Percentiles rank a stretch among this genome's conserved stretches.
phyloP scores from a whole-genome alignment of 2,888 invertebrate genomes.

The Volucella inflata region DNA sequence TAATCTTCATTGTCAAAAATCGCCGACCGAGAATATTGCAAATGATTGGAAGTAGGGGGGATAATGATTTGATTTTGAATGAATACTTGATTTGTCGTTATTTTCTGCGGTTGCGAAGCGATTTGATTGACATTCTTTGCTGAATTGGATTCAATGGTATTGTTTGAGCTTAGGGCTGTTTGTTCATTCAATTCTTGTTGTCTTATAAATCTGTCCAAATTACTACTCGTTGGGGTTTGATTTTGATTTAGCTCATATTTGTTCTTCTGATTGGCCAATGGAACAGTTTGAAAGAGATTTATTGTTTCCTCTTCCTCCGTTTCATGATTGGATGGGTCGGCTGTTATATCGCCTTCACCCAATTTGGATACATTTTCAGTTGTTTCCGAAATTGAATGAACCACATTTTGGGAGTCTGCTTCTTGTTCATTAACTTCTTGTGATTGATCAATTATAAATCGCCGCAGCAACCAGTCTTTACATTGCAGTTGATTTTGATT shows the following conservation, averaged over 20 bases:
- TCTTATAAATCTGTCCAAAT: neutral
- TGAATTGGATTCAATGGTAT: neutral
- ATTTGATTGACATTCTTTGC: neutral
- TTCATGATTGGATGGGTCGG: too few relatives aligned
- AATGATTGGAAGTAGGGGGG: neutral
- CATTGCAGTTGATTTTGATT: too few relatives aligned
- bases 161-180: neutral
- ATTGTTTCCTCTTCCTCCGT: too few relatives aligned
- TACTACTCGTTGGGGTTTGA: neutral
- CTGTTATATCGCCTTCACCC: too few relatives aligned
- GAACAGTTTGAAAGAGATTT: too few relatives aligned
- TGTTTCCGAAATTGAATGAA: too few relatives aligned
- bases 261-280: too few relatives aligned
- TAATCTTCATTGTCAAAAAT: neutral
- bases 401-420: too few relatives aligned
- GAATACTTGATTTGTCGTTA: constrained; percentile 37
- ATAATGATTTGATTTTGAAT: constrained; percentile 44
- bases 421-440: too few relatives aligned
- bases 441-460: too few relatives aligned
- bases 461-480: too few relatives aligned
- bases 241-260: neutral
- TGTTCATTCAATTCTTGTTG: constrained; percentile 13
- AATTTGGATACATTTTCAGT: too few relatives aligned
- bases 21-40: constrained; percentile 12
- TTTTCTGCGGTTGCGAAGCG: neutral